A percentile compares a stretch with the other conserved stretches of the same genome.
These are phyloP conservation scores for Erannis defoliaria DNA, from an alignment of 2,888 invertebrate species.

Conservation along the genomic window DNA sequence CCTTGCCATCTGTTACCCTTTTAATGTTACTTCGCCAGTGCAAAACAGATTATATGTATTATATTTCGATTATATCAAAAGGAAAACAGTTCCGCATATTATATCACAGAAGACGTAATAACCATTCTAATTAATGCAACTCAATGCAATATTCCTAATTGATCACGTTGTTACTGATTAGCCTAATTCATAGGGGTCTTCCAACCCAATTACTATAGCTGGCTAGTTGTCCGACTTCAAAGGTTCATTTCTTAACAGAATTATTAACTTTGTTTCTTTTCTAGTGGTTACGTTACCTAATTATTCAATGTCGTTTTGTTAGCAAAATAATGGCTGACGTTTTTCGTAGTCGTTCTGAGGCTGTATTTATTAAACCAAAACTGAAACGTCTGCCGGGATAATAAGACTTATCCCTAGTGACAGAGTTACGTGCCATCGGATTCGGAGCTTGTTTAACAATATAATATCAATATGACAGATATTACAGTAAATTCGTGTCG, in stretches of 20 bases:
- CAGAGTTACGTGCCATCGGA: constrained; percentile 66
- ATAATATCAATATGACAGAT: constrained; percentile 62
- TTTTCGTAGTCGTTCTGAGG: constrained; percentile 62
- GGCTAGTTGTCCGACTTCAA: too few relatives aligned
- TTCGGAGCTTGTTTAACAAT: constrained; percentile 46
- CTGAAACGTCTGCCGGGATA: constrained; percentile 73
- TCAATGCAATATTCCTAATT: constrained; percentile 3
- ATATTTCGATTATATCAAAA: too few relatives aligned
- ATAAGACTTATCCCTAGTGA: constrained; percentile 76
- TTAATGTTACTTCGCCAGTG: too few relatives aligned
- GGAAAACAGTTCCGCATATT: too few relatives aligned
- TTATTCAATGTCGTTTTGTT: constrained; percentile 67
- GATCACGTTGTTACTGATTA: constrained; percentile 9
- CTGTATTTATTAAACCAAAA: constrained; percentile 75
- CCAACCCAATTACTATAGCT: not conserved
- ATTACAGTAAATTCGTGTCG: constrained; percentile 56
- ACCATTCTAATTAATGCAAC: not conserved
- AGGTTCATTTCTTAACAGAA: too few relatives aligned
- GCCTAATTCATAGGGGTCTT: not conserved
- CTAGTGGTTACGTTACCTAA: constrained; percentile 56
- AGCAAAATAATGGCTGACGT: not conserved
- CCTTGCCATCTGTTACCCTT: too few relatives aligned
- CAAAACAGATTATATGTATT: too few relatives aligned
- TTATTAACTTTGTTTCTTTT: constrained; percentile 11
- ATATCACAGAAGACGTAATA: not conserved